Percentiles rank a stretch among this genome's conserved stretches.
phyloP scores from a whole-genome alignment of 2,797 vertebrate genomes.

The Danio kyathit region DNA sequence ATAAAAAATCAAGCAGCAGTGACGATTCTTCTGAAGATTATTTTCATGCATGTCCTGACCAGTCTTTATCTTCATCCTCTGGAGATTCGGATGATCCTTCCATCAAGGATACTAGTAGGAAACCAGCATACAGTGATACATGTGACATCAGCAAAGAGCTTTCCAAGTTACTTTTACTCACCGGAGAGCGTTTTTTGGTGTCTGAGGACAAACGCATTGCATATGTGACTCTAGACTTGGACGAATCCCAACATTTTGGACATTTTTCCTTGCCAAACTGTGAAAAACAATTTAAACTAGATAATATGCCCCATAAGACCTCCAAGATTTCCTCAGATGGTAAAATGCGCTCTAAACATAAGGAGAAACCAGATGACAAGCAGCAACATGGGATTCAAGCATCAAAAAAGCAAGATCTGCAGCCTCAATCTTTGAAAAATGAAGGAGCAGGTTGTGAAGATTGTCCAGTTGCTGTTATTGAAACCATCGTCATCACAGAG shows the following conservation, averaged over 20 bases:
- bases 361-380: slow-evolving; percentile 66
- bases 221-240: slow-evolving; percentile 72
- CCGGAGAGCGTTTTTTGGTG: slow-evolving; percentile 65
- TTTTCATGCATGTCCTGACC: slow-evolving; percentile 6
- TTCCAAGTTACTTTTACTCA: slow-evolving; percentile 59
- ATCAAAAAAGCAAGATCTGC: slow-evolving; percentile 65
- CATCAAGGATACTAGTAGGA: slow-evolving; percentile 37
- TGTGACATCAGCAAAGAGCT: slow-evolving; percentile 64
- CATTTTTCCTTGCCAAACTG: background rate
- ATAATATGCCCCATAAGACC: slow-evolving; percentile 77
- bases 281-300: slow-evolving; percentile 29
- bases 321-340: slow-evolving; percentile 66
- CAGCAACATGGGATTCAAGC: slow-evolving; percentile 63
- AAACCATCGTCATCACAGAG: slow-evolving; percentile 65
- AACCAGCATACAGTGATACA: slow-evolving; percentile 54
- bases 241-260: slow-evolving; percentile 47
- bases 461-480: slow-evolving; percentile 56
- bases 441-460: slow-evolving; percentile 59
- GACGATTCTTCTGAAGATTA: background rate
- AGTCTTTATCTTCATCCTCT: slow-evolving; percentile 1
- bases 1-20: slow-evolving; percentile 26
- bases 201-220: slow-evolving; percentile 68
- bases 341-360: slow-evolving; percentile 70
- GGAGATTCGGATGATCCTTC: slow-evolving; percentile 25
- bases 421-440: slow-evolving; percentile 52